Percentiles rank a stretch among this genome's conserved stretches.
These are phyloP conservation scores for Labrus mixtus DNA, from an alignment of 2,113 vertebrate species.

Conservation along the genomic window DNA sequence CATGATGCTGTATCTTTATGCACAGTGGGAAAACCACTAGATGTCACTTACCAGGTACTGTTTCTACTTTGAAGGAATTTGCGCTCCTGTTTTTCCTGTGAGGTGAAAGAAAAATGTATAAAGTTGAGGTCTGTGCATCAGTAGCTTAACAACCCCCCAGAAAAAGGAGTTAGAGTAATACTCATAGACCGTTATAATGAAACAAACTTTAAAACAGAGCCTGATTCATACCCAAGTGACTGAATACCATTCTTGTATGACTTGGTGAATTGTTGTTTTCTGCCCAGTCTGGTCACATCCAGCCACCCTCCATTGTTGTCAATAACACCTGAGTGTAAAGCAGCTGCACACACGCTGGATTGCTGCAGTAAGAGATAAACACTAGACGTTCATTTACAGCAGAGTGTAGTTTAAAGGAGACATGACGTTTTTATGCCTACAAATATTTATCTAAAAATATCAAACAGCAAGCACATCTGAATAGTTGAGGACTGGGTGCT, in stretches of 20 bases:
- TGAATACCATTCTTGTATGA: constrained; percentile 94
- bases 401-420: too few relatives aligned
- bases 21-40: background rate
- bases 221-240: constrained; percentile 86
- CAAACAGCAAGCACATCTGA: too few relatives aligned
- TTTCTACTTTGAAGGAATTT: constrained; percentile 95
- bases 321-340: constrained; percentile 93
- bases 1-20: background rate
- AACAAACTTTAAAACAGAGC: background rate
- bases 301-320: constrained; percentile 98
- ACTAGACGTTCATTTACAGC: background rate
- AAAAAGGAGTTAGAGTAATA: too few relatives aligned
- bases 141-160: background rate
- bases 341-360: constrained; percentile 96
- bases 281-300: constrained; percentile 94
- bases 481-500: too few relatives aligned
- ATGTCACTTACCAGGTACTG: constrained; percentile 90
- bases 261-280: constrained; percentile 92
- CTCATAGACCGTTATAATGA: background rate
- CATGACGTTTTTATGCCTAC: background rate
- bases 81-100: constrained; percentile 94
- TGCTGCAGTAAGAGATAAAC: constrained; percentile 83
- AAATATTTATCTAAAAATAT: background rate
- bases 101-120: constrained; percentile 24
- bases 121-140: background rate